Evolutionary conservation across 2,888 invertebrate species (phyloP).

Genomic region (Drosophila algonquin): DNA sequence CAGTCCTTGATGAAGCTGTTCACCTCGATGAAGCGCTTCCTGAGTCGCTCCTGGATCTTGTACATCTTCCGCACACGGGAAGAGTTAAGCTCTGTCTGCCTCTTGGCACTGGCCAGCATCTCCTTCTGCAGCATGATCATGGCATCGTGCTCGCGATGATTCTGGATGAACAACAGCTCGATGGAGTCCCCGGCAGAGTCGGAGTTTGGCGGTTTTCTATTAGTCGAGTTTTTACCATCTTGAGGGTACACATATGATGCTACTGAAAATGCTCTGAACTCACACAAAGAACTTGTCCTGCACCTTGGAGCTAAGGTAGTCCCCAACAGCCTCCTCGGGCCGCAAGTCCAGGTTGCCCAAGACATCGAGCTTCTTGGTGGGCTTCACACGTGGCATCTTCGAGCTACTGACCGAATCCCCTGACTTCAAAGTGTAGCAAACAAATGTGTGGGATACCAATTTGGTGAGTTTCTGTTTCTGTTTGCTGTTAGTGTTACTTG

Average conservation of each 20-base stretch:
- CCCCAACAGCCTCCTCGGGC: slow-evolving; percentile 81
- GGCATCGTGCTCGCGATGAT: slow-evolving; percentile 79
- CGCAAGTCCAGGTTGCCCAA: slow-evolving; percentile 81
- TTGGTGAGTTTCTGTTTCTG: not conserved
- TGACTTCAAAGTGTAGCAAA: slow-evolving; percentile 3
- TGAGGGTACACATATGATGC: not conserved
- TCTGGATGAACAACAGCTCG: slow-evolving; percentile 79
- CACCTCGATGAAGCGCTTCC: slow-evolving; percentile 81
- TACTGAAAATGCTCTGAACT: slow-evolving; percentile 25
- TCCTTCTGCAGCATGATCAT: slow-evolving; percentile 79
- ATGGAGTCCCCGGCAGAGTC: slow-evolving; percentile 82
- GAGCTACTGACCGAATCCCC: slow-evolving; percentile 25
- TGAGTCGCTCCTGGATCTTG: slow-evolving; percentile 71
- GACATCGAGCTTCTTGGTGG: slow-evolving; percentile 81
- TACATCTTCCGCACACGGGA: slow-evolving; percentile 76
- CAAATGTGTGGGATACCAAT: not conserved
- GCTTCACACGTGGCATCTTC: slow-evolving; percentile 81
- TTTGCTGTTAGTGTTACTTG: not conserved
- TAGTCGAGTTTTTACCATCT: not conserved
- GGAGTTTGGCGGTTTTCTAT: slow-evolving; percentile 81
- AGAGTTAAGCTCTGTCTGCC: slow-evolving; percentile 70
- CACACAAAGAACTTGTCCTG: slow-evolving; percentile 78
- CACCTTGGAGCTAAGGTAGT: slow-evolving; percentile 79
- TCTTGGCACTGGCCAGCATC: slow-evolving; percentile 77
- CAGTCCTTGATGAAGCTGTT: slow-evolving; percentile 83